Percentiles rank a stretch among this genome's conserved stretches.
Evolutionary conservation across 1,140 invertebrate species (phyloP).

Genomic region (Artemia franciscana): DNA sequence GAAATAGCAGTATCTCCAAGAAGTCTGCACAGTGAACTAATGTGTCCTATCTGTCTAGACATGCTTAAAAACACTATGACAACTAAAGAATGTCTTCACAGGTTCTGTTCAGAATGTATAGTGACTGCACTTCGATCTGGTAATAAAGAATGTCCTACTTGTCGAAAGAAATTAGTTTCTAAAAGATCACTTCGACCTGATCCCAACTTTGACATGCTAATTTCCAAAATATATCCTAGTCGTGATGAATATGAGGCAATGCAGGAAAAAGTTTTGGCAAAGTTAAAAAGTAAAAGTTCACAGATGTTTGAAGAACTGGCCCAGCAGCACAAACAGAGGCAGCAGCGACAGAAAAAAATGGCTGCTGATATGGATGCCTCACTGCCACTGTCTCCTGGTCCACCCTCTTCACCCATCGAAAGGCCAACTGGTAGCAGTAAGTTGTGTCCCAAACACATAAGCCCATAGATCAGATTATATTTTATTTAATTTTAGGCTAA

Average conservation of each 20-base stretch:
- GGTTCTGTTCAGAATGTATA: slow-evolving; percentile 96
- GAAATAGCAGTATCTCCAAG: slow-evolving; percentile 91
- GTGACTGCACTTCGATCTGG: slow-evolving; percentile 89
- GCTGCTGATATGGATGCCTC: not conserved
- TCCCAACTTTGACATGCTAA: slow-evolving; percentile 92
- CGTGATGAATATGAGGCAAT: slow-evolving; percentile 91
- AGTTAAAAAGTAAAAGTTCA: slow-evolving; percentile 26
- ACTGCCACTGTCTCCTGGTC: not conserved
- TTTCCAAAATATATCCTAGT: slow-evolving; percentile 93
- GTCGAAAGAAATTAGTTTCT: slow-evolving; percentile 91
- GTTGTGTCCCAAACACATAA: no score
- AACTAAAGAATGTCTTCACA: slow-evolving; percentile 95
- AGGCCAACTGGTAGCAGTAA: not conserved
- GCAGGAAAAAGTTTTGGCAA: slow-evolving; percentile 74
- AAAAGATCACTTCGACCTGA: slow-evolving; percentile 87
- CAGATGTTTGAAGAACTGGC: not conserved
- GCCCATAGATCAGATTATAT: no score
- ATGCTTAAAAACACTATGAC: slow-evolving; percentile 99
- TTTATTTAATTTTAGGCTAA: no score
- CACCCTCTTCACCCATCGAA: not conserved
- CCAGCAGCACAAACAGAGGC: not conserved
- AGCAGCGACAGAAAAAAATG: not conserved
- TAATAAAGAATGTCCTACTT: slow-evolving; percentile 98
- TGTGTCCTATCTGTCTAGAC: slow-evolving; percentile 98
- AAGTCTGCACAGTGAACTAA: slow-evolving; percentile 86